These are phyloP conservation scores for Megatriorchis doriae DNA, from an alignment of 2,113 vertebrate genomes.

Conservation along the genomic window DNA sequence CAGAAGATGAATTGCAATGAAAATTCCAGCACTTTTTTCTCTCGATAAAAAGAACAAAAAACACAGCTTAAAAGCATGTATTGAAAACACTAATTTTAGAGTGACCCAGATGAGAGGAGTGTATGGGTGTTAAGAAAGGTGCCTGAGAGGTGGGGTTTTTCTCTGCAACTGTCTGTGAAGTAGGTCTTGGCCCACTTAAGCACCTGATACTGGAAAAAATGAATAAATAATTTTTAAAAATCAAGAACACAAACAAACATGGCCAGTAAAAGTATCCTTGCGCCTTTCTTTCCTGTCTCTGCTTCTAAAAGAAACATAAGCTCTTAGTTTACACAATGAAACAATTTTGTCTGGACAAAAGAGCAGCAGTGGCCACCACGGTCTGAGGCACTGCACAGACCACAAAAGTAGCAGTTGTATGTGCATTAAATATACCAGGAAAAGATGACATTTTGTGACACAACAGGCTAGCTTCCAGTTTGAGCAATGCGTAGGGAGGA, in stretches of 20 bases:
- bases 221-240: neutral
- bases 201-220: neutral
- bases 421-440: neutral
- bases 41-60: neutral
- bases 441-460: neutral
- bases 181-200: neutral
- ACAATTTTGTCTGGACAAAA: neutral
- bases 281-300: neutral
- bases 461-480: neutral
- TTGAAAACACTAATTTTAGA: neutral
- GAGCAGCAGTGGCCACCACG: neutral
- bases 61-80: neutral
- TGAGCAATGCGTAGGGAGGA: neutral
- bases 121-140: neutral
- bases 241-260: neutral
- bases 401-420: neutral
- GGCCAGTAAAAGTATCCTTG: neutral
- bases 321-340: accelerated
- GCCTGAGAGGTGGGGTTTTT: neutral
- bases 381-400: neutral
- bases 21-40: neutral
- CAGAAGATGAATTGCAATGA: neutral
- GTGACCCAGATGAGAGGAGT: neutral
- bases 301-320: neutral
- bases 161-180: neutral